Evolutionary conservation across 2,113 vertebrate species (phyloP).

Genomic region (Tachysurus vachellii): DNA sequence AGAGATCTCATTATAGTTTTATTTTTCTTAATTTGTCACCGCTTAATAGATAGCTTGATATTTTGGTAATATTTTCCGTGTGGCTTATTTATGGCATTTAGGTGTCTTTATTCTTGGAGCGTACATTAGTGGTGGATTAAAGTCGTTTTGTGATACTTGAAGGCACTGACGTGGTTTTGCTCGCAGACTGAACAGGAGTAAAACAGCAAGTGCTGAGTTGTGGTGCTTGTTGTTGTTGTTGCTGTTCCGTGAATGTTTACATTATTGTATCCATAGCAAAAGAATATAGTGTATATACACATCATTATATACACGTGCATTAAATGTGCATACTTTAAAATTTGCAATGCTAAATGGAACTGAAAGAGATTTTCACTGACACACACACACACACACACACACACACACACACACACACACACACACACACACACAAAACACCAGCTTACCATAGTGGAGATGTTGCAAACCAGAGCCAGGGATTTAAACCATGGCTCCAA

Average conservation of each 20-base stretch:
- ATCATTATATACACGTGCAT: not conserved
- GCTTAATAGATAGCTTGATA: not conserved
- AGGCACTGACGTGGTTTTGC: not conserved
- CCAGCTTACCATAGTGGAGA: conserved; percentile 21
- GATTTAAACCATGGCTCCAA: conserved; percentile 33
- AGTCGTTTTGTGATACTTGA: not conserved
- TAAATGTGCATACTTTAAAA: not conserved
- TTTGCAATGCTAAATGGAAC: not conserved
- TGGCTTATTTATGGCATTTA: not conserved
- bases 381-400: conserved; percentile 19
- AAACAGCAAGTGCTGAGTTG: not conserved
- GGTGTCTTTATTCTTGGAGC: not conserved
- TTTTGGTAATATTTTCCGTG: not conserved
- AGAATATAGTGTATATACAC: not conserved
- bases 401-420: not conserved
- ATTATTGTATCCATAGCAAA: not conserved
- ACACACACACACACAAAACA: not conserved
- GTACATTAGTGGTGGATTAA: not conserved
- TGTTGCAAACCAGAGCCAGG: conserved; percentile 35
- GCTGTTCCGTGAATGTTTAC: too few relatives aligned
- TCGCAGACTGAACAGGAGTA: too few relatives aligned
- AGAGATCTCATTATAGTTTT: conserved; percentile 24
- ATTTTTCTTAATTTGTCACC: conserved; percentile 18
- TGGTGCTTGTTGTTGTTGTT: not conserved
- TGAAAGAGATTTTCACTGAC: not conserved